Base-by-base conservation (phyloP, 2,888 invertebrate genomes). In the Coronaproctus castanopsis region DNA sequence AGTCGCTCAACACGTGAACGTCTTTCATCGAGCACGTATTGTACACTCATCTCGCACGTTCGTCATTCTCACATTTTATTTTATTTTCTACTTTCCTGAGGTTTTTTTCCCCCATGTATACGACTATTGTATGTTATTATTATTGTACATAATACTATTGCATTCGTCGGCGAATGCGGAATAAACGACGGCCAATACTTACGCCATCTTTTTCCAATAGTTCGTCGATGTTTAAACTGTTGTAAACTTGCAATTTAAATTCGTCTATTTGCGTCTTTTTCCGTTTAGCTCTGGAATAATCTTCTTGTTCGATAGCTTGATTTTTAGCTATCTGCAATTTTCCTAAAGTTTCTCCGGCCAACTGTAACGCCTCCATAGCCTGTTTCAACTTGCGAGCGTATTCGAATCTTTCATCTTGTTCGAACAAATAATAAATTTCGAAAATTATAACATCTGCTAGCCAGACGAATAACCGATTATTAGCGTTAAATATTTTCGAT, bases 191-290 rank as follows among this genome's bases (percentile, higher is more conserved):
- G 36, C 36, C 8, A 8, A 48, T 54, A 68, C 76, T 75, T 69
- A 85, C 84, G 68, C 87, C 88, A 64, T 83, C 76, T 14, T 78
- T 74, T 69, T 93, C 93, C 62, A 93, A 76, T 53, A 95, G 75
- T 65, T 86, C 80, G 23, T 83, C 80, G 1, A 93, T 76, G 65
- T 81, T 78, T 0, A 90, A 74, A 60, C 82, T 82, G 57, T 81
- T 79, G 66, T 88, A 85, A 1, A 87, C 80, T 57, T 84, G 80
- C 19, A 79, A 75, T 54, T 89, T 76, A 59, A 87, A 90, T 66
- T 87, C 84, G 66, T 92, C 86, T 68, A 92, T 90, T 72, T 92
- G 84, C 62, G 84, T 83, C 67, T 95, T 85, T 73, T 93, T 90
- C 58, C 85, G 75, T 63, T 87, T 80, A 0, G 95, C 95, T 62